A percentile compares a stretch with the other conserved stretches of the same genome.
phyloP scores from a whole-genome alignment of 2,113 vertebrate genomes.

The Corydoras maculifer region DNA sequence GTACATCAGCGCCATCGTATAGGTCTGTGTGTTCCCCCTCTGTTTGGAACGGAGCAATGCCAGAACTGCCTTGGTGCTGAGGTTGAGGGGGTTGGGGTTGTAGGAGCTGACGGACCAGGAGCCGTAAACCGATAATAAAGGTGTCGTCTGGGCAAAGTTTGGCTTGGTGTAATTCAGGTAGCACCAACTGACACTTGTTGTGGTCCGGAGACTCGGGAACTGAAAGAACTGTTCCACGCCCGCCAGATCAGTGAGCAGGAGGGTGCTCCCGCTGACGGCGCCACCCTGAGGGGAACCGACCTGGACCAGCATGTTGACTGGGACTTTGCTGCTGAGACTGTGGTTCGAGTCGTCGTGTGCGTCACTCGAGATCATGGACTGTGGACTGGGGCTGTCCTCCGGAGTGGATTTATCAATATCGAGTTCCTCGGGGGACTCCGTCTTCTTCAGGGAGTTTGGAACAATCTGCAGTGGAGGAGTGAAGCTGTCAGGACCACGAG shows the following conservation, averaged over 20 bases:
- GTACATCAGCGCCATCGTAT: constrained; percentile 79
- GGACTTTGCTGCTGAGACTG: constrained; percentile 60
- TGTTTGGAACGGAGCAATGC: constrained; percentile 91
- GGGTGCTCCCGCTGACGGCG: constrained; percentile 62
- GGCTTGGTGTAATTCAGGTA: constrained; percentile 96
- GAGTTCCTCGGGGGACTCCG: constrained; percentile 81
- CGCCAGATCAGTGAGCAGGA: constrained; percentile 73
- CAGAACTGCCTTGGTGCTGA: constrained; percentile 89
- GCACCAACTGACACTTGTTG: constrained; percentile 94
- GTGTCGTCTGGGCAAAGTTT: constrained; percentile 71
- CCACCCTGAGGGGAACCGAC: constrained; percentile 67
- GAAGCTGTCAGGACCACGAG: constrained; percentile 69
- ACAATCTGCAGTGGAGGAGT: constrained; percentile 76
- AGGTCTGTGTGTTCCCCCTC: constrained; percentile 75
- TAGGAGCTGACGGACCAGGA: constrained; percentile 92
- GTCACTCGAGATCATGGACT: constrained; percentile 70
- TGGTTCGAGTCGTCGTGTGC: constrained; percentile 61
- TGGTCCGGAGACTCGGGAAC: constrained; percentile 89
- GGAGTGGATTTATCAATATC: constrained; percentile 80
- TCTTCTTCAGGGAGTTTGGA: constrained; percentile 72
- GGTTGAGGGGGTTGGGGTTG: constrained; percentile 89
- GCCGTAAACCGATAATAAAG: constrained; percentile 84
- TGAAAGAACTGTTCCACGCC: constrained; percentile 84
- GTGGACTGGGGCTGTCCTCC: constrained; percentile 74
- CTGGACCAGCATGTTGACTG: constrained; percentile 77